Conservation (phyloP, 2,113 vertebrate genomes). For the Alouatta palliata region DNA sequence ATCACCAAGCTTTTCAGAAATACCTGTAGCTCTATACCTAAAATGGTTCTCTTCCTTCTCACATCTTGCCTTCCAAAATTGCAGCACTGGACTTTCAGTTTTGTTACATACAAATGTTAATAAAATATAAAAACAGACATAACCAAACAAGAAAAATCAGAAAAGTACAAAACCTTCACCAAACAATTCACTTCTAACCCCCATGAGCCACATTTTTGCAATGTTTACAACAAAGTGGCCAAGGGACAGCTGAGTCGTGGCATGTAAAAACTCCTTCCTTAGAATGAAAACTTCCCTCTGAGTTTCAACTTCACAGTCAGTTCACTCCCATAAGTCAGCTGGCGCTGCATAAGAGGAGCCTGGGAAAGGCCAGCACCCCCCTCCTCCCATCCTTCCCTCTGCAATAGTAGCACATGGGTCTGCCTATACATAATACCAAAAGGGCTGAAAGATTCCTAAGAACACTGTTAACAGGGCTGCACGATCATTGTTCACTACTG, state of each 20-base stretch:
- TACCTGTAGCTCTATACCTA: neutral
- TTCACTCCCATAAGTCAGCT: neutral
- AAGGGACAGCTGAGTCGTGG: neutral
- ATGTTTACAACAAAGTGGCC: neutral
- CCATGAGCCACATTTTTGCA: neutral
- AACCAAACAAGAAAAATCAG: neutral
- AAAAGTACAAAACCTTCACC: neutral
- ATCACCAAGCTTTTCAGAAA: conserved; percentile 13
- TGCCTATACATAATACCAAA: neutral
- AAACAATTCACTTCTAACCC: conserved; percentile 25
- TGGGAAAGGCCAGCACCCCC: neutral
- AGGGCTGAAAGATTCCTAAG: neutral
- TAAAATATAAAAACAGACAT: neutral
- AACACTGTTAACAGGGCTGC: neutral
- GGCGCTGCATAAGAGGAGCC: neutral
- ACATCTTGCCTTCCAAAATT: neutral
- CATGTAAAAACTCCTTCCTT: neutral
- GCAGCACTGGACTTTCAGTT: neutral
- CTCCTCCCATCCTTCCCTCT: neutral
- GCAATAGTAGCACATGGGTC: neutral
- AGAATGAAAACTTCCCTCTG: neutral
- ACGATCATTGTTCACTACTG: neutral
- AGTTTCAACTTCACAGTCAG: neutral
- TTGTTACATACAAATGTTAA: neutral
- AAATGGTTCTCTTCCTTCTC: neutral